Evolutionary conservation across 2,113 vertebrate species (phyloP).

Genomic region (Corythornis vintsioides): DNA sequence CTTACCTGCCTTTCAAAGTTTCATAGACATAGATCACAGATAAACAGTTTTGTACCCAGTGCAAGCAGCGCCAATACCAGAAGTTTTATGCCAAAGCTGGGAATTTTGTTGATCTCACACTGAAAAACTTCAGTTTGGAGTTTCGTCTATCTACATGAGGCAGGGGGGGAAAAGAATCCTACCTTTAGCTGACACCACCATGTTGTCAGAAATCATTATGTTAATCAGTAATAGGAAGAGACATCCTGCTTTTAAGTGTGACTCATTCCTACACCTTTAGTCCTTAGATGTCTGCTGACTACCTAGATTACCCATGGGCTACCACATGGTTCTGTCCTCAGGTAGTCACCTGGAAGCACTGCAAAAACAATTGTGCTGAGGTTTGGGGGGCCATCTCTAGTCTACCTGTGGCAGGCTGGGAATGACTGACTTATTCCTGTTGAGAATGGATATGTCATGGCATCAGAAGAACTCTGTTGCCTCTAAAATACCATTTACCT

Average conservation of each 20-base stretch:
- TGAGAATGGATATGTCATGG: neutral
- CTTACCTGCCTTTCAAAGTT: neutral
- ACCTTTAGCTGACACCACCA: neutral
- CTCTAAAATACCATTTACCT: neutral
- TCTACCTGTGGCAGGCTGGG: neutral
- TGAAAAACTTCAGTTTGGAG: neutral
- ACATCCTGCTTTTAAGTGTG: neutral
- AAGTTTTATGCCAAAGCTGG: neutral
- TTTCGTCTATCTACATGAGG: neutral
- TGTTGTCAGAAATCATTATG: neutral
- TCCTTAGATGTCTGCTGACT: neutral
- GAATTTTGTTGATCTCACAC: neutral
- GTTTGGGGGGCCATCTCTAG: neutral
- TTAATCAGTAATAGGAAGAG: neutral
- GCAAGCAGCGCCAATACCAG: neutral
- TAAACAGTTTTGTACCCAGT: neutral
- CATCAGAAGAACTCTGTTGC: neutral
- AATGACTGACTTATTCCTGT: rapidly evolving
- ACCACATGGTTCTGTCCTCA: neutral
- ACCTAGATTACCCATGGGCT: neutral
- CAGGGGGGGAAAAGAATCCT: neutral
- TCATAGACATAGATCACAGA: neutral
- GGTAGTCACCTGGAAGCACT: neutral
- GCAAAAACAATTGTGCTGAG: rapidly evolving
- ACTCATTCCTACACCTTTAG: neutral